Evolutionary conservation across 2,888 invertebrate species (phyloP).

Genomic region (Hipparchia semele): DNA sequence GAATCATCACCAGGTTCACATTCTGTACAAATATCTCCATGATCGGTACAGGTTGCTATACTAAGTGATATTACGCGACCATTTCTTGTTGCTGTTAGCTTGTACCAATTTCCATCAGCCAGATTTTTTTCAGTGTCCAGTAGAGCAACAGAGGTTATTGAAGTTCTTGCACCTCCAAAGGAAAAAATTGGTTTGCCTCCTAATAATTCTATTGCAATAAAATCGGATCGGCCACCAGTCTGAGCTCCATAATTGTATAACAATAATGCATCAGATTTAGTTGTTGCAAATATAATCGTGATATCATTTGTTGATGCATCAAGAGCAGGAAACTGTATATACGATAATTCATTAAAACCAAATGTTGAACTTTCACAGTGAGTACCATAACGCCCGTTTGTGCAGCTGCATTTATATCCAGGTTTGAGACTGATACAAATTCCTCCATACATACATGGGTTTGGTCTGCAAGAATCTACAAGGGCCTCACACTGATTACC

Average conservation of each 20-base stretch:
- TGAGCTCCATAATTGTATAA: slow-evolving; percentile 96
- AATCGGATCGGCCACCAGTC: slow-evolving; percentile 94
- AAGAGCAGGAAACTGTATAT: slow-evolving; percentile 93
- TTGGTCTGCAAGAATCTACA: slow-evolving; percentile 95
- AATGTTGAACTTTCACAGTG: slow-evolving; percentile 96
- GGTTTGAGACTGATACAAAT: slow-evolving; percentile 94
- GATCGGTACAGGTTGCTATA: slow-evolving; percentile 91
- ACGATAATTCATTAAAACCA: slow-evolving; percentile 95
- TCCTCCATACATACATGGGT: slow-evolving; percentile 96
- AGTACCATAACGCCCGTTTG: slow-evolving; percentile 93
- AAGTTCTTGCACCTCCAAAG: slow-evolving; percentile 94
- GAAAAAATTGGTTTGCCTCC: slow-evolving; percentile 94
- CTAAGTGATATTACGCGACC: slow-evolving; percentile 94
- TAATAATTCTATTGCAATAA: slow-evolving; percentile 94
- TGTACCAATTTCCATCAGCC: slow-evolving; percentile 95
- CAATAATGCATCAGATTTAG: slow-evolving; percentile 92
- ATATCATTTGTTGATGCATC: slow-evolving; percentile 96
- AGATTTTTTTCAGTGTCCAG: slow-evolving; percentile 85
- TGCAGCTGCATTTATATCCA: slow-evolving; percentile 93
- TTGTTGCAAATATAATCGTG: slow-evolving; percentile 94
- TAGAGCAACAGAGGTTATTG: slow-evolving; percentile 91
- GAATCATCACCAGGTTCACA: slow-evolving; percentile 91
- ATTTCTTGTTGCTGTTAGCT: slow-evolving; percentile 95
- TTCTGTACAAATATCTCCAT: slow-evolving; percentile 93
- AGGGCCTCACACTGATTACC: slow-evolving; percentile 95